Conservation (phyloP, 2,888 invertebrate species). For the Tipula confusa region DNA sequence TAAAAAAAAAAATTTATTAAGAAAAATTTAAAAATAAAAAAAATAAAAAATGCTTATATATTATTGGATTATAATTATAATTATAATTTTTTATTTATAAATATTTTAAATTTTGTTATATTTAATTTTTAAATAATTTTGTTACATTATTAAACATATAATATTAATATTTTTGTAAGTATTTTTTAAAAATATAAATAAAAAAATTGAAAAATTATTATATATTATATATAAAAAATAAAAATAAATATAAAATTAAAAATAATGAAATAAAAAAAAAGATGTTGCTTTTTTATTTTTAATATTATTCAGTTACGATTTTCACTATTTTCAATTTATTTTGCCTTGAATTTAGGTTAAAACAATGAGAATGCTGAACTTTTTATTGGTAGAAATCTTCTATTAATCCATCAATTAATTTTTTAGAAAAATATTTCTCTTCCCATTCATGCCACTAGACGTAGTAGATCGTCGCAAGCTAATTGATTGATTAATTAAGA, state of each 20-base stretch:
- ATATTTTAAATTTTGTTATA: slow-evolving; percentile 25
- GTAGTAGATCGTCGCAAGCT: too few species aligned
- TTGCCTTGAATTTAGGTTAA: too few species aligned
- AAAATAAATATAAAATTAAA: slow-evolving; percentile 25
- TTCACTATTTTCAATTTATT: too few species aligned
- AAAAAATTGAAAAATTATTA: slow-evolving; percentile 25
- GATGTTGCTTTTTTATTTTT: too few species aligned
- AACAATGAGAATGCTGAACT: too few species aligned
- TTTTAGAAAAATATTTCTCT: too few species aligned
- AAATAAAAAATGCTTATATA: neutral
- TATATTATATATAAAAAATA: slow-evolving; percentile 25
- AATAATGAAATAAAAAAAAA: neutral
- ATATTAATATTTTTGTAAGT: slow-evolving; percentile 25
- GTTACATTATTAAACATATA: slow-evolving; percentile 21
- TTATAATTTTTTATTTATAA: slow-evolving; percentile 25
- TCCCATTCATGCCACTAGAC: too few species aligned
- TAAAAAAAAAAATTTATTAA: neutral
- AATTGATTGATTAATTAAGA: too few species aligned
- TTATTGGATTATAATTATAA: slow-evolving; percentile 7
- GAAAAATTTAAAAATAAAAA: neutral
- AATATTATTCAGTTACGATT: too few species aligned
- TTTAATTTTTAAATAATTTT: slow-evolving; percentile 25
- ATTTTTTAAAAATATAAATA: slow-evolving; percentile 25
- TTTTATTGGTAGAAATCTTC: too few species aligned
- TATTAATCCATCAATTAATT: too few species aligned